Evolutionary conservation across 2,888 invertebrate species (phyloP), one percentile per base, ranked within the genome.

Genomic region (Enchytraeus crypticus): DNA sequence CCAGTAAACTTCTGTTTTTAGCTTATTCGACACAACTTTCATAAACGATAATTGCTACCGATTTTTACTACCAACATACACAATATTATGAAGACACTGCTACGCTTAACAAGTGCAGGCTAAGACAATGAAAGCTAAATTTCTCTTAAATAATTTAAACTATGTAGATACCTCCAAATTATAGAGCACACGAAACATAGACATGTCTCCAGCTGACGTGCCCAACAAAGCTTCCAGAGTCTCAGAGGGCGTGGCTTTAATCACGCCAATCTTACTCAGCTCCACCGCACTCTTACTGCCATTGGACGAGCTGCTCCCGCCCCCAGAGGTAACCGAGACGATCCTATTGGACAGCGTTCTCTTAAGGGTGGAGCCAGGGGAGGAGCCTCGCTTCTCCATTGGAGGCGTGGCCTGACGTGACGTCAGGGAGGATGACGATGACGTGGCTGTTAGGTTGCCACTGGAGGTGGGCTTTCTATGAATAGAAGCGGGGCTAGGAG

Each of bases 161-260:
- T n/a, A n/a, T n/a, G n/a, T n/a, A n/a, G n/a, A n/a, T n/a, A n/a
- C n/a, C 76, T 81, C 80, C 32, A 81, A 70, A 68, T 81, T 80
- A 65, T 81, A 81, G 27, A 81, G 72, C n/a, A 81, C 74, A 62
- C 79, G 74, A 66, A 81, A 81, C 33, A 78, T 75, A 14, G 78
- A 75, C 76, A 79, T 79, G 51, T 75, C 75, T 32, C 72, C 71
- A 29, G 72, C 71, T 27, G 67, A 69, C 51, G 74, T 72, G 70
- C 79, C 78, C 71, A 81, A 77, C 57, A 81, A 66, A 4, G 69
- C 64, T 64, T 73, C 74, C 49, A 81, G 71, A 21, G 74, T 66
- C 38, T 78, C 77, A 63, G 74, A 71, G 4, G 73, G 71, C n/a
- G n/a, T n/a, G n/a, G n/a, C n/a, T n/a, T n/a, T n/a, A n/a, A n/a